These are phyloP conservation scores for Casuarius casuarius DNA, from an alignment of 2,113 vertebrate genomes.

Conservation along the genomic window DNA sequence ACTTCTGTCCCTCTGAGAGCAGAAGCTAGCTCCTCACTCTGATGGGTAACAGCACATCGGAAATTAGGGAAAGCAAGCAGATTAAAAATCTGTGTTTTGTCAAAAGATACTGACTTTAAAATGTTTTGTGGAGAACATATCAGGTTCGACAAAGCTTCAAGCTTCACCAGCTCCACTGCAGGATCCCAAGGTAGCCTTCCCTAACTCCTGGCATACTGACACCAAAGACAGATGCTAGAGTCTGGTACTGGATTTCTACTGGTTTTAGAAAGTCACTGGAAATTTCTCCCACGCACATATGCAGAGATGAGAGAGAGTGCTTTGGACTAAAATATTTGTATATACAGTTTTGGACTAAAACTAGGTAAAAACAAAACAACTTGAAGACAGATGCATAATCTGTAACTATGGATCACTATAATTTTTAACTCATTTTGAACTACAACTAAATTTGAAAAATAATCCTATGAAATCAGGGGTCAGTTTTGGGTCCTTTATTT, in stretches of 20 bases:
- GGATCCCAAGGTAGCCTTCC: background rate
- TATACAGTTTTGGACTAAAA: background rate
- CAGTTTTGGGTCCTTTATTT: background rate
- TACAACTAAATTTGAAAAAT: background rate
- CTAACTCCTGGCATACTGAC: background rate
- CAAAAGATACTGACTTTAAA: background rate
- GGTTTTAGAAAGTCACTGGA: background rate
- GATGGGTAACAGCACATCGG: background rate
- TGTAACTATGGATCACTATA: background rate
- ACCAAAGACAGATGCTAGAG: background rate
- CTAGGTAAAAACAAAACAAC: background rate
- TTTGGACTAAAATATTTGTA: background rate
- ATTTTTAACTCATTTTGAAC: background rate
- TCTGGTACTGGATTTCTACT: background rate
- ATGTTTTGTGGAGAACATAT: background rate
- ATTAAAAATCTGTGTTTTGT: rapidly evolving
- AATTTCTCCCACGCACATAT: background rate
- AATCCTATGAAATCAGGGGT: background rate
- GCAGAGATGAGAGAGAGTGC: background rate
- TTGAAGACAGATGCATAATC: background rate
- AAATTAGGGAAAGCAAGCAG: background rate
- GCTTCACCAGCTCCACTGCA: background rate
- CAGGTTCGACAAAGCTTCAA: background rate
- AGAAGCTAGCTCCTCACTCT: too few species aligned
- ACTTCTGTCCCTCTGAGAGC: background rate